These are phyloP conservation scores for Zaprionus camerounensis DNA, from an alignment of 1,140 invertebrate genomes.

Conservation along the genomic window DNA sequence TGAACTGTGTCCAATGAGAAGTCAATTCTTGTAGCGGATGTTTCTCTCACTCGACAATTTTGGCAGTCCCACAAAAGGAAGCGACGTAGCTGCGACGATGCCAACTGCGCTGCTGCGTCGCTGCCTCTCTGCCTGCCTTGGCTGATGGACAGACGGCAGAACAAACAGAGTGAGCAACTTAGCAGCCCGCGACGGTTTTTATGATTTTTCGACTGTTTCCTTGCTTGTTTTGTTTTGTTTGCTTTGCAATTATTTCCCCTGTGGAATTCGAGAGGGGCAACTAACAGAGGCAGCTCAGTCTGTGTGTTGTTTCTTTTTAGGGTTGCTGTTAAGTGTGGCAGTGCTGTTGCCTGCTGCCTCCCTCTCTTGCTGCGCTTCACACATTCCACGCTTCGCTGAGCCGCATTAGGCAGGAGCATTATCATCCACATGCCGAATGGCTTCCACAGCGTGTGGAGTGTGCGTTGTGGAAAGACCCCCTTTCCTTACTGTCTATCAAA, in stretches of 20 bases:
- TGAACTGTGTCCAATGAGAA: conserved; percentile 37
- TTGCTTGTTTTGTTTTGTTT: conserved; percentile 40
- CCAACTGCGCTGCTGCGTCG: conserved; percentile 30
- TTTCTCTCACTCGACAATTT: conserved; percentile 13
- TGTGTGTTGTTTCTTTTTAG: conserved; percentile 21
- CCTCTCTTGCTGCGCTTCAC: neutral
- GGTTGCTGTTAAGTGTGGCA: conserved; percentile 48
- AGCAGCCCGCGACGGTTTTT: conserved; percentile 64
- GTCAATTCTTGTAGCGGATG: conserved; percentile 8
- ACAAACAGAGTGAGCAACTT: conserved; percentile 46
- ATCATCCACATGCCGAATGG: conserved; percentile 61
- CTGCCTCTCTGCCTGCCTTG: conserved; percentile 22
- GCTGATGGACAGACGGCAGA: conserved; percentile 53
- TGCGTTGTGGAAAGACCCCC: conserved; percentile 45
- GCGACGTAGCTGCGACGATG: conserved; percentile 26
- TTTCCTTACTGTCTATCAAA: neutral
- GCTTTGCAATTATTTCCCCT: conserved; percentile 77
- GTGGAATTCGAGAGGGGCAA: conserved; percentile 44
- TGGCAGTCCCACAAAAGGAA: conserved; percentile 68
- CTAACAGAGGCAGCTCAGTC: conserved; percentile 1
- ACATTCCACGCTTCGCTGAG: conserved; percentile 50
- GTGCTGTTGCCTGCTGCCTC: neutral
- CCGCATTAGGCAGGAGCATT: conserved; percentile 52
- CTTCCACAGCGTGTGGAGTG: conserved; percentile 56
- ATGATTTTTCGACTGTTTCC: conserved; percentile 53